phyloP scores from a whole-genome alignment of 2,797 vertebrate species.

The Gymnopithys bicolor region DNA sequence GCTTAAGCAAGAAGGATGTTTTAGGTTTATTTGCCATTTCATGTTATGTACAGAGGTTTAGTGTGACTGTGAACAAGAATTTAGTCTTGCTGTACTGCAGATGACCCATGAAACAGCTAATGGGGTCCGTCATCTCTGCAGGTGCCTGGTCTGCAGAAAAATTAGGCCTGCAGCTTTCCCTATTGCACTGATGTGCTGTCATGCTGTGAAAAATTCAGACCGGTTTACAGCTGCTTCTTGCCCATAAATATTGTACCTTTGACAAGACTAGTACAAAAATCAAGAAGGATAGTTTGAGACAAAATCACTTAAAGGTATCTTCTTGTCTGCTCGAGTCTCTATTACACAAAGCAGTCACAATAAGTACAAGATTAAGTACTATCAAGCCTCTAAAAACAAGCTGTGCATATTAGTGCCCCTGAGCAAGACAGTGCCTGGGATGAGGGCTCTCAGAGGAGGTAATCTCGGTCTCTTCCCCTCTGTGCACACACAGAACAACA shows the following conservation, averaged over 20 bases:
- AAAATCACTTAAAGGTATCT: not conserved
- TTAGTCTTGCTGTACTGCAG: not conserved
- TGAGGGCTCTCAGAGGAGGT: not conserved
- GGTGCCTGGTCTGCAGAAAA: not conserved
- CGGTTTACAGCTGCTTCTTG: not conserved
- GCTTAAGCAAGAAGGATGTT: not conserved
- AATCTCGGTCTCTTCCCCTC: not conserved
- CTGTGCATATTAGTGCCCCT: not conserved
- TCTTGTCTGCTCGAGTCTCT: not conserved
- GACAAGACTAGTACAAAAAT: not conserved
- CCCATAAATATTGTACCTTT: not conserved
- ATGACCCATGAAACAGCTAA: not conserved
- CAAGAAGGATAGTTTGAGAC: not conserved
- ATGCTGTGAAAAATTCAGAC: not conserved
- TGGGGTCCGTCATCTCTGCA: not conserved
- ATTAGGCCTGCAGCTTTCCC: not conserved
- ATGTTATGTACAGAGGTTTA: not conserved
- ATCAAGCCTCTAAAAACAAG: not conserved
- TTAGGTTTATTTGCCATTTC: not conserved
- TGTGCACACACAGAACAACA: not conserved
- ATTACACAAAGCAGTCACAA: not conserved
- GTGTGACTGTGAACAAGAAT: not conserved
- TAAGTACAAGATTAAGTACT: not conserved
- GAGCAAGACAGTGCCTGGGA: not conserved
- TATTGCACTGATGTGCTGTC: not conserved